Conservation (phyloP, 1,140 invertebrate genomes). For the Achatina immaculata region DNA sequence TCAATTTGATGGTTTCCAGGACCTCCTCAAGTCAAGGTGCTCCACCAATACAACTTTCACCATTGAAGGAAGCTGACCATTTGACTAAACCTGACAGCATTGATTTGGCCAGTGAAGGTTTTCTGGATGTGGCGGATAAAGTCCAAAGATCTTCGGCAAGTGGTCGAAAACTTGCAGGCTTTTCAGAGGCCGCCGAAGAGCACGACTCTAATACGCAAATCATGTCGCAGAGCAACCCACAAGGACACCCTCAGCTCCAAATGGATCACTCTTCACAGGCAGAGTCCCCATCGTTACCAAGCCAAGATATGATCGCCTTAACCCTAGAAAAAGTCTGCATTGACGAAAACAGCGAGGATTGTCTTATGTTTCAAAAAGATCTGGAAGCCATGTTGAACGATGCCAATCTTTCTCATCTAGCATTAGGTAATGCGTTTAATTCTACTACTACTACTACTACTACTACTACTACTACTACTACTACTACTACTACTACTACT, state of each 20-base stretch:
- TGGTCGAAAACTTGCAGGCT: neutral
- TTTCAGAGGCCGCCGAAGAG: neutral
- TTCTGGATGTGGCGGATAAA: neutral
- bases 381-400: neutral
- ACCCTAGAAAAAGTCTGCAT: neutral
- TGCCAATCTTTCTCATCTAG: neutral
- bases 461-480: too few relatives aligned
- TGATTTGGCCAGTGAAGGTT: neutral
- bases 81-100: too few relatives aligned
- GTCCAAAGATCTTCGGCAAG: neutral
- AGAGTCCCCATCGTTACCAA: neutral
- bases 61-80: too few relatives aligned
- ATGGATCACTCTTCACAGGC: neutral
- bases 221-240: neutral
- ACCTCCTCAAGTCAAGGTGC: too few relatives aligned
- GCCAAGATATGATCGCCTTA: neutral
- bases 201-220: neutral
- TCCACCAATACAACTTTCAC: too few relatives aligned
- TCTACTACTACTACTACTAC: too few relatives aligned
- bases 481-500: neutral
- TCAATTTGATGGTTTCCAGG: too few relatives aligned
- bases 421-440: neutral
- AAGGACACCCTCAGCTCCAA: too few relatives aligned
- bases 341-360: slow-evolving; percentile 3
- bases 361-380: slow-evolving; percentile 16